Evolutionary conservation across 1,140 invertebrate genomes (phyloP).

Genomic region (Heliconius himera): DNA sequence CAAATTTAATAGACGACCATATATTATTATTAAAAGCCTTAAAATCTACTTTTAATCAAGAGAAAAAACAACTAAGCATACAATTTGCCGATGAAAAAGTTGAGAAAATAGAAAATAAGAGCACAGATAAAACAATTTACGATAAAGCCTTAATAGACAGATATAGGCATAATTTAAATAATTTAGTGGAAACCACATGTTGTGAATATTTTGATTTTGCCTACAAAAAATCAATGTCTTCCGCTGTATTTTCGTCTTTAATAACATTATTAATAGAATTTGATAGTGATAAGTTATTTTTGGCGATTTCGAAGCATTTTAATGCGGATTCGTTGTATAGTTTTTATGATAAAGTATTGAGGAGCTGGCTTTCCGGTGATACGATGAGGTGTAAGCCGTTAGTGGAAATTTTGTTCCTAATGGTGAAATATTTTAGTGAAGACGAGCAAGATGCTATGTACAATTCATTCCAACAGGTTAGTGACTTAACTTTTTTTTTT

Average conservation of each 20-base stretch:
- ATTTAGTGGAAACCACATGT: constrained; percentile 41
- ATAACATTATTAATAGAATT: constrained; percentile 50
- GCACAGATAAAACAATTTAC: background rate
- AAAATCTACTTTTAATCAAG: constrained; percentile 43
- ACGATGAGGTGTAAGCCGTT: constrained; percentile 50
- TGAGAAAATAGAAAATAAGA: background rate
- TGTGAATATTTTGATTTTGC: constrained; percentile 52
- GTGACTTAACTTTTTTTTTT: background rate
- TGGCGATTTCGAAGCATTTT: constrained; percentile 43
- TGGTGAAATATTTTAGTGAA: constrained; percentile 50
- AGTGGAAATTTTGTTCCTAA: constrained; percentile 54
- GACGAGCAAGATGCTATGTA: constrained; percentile 53
- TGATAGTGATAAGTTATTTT: constrained; percentile 43
- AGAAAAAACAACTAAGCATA: constrained; percentile 50
- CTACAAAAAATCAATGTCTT: constrained; percentile 32
- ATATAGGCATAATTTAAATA: constrained; percentile 50
- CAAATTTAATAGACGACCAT: constrained; percentile 46
- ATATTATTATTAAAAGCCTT: constrained; percentile 52
- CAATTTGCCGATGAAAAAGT: constrained; percentile 47
- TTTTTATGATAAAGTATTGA: constrained; percentile 53
- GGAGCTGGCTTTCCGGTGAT: constrained; percentile 50
- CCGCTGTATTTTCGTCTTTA: constrained; percentile 43
- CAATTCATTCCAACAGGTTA: constrained; percentile 54
- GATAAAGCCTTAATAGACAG: constrained; percentile 23
- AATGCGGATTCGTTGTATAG: constrained; percentile 31